Percentiles rank a stretch among this genome's conserved stretches.
These are phyloP conservation scores for Gambusia holbrooki DNA, from an alignment of 2,113 vertebrate genomes.

Conservation along the genomic window DNA sequence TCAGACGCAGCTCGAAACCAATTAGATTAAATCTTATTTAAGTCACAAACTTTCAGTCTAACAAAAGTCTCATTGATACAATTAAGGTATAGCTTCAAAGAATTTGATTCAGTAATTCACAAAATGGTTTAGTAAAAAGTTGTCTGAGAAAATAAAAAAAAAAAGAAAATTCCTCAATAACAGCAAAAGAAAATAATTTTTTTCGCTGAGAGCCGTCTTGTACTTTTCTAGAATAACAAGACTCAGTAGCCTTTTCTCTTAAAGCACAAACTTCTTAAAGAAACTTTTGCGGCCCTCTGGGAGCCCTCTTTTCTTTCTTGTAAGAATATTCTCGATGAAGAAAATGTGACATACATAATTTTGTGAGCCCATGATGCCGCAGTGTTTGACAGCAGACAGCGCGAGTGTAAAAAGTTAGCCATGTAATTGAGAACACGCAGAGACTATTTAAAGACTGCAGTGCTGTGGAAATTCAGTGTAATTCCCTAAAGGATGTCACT, in stretches of 20 bases:
- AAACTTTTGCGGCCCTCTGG: slow-evolving; percentile 32
- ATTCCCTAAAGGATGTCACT: slow-evolving; percentile 65
- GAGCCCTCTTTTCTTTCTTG: slow-evolving; percentile 42
- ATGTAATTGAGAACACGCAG: slow-evolving; percentile 58
- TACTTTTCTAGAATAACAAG: slow-evolving; percentile 17
- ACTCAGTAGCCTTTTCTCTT: too few relatives aligned
- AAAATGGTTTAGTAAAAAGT: slow-evolving; percentile 18
- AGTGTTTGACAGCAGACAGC: slow-evolving; percentile 34
- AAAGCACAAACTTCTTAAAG: slow-evolving; percentile 37
- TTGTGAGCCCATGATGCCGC: slow-evolving; percentile 42
- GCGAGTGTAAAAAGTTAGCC: slow-evolving; percentile 47
- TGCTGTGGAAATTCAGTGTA: slow-evolving; percentile 66
- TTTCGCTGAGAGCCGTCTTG: slow-evolving; percentile 27
- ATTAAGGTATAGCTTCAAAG: neutral
- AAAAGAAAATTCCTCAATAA: neutral
- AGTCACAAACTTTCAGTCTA: neutral
- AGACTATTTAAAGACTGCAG: slow-evolving; percentile 68
- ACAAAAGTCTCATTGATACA: neutral
- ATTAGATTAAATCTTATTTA: neutral
- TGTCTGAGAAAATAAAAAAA: neutral
- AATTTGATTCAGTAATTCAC: neutral
- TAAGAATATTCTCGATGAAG: slow-evolving; percentile 46
- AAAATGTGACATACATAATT: slow-evolving; percentile 34
- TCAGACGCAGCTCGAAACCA: neutral
- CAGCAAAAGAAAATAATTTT: slow-evolving; percentile 3